Evolutionary conservation across 2,888 invertebrate genomes (phyloP).

Genomic region (Ashinkailepas kermadecensis): DNA sequence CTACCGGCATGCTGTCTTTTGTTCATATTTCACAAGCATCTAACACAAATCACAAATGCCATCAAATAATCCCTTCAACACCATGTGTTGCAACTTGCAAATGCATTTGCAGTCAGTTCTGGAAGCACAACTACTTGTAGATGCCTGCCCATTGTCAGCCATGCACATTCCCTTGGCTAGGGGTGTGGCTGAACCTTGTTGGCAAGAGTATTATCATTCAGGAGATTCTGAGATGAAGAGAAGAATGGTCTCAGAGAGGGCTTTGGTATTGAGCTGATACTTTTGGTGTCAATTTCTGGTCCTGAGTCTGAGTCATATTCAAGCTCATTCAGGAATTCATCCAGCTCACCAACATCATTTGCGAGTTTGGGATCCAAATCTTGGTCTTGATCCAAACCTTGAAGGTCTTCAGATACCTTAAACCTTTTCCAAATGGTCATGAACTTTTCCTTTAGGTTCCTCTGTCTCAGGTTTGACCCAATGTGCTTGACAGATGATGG

Average conservation of each 20-base stretch:
- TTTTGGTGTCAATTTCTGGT: slow-evolving; percentile 81
- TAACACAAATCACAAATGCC: not conserved
- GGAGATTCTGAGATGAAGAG: slow-evolving; percentile 53
- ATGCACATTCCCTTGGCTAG: not conserved
- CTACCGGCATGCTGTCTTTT: not conserved
- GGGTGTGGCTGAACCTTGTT: not conserved
- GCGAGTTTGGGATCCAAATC: slow-evolving; percentile 32
- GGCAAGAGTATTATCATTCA: slow-evolving; percentile 27
- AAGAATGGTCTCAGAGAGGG: slow-evolving; percentile 92
- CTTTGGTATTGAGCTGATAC: slow-evolving; percentile 93
- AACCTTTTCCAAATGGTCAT: slow-evolving; percentile 89
- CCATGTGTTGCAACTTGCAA: not conserved
- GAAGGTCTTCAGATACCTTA: slow-evolving; percentile 79
- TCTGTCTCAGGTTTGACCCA: slow-evolving; percentile 49
- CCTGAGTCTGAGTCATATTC: slow-evolving; percentile 94
- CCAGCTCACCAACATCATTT: slow-evolving; percentile 58
- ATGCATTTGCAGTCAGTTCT: not conserved
- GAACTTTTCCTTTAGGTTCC: slow-evolving; percentile 95
- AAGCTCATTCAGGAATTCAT: slow-evolving; percentile 89
- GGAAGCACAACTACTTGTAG: slow-evolving; percentile 19
- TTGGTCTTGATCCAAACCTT: slow-evolving; percentile 36
- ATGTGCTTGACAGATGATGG: slow-evolving; percentile 1
- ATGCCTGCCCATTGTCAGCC: not conserved
- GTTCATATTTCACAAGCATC: not conserved
- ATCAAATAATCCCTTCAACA: not conserved